These are phyloP conservation scores for Rhyacichthys aspro DNA, from an alignment of 2,797 vertebrate species.

Conservation along the genomic window DNA sequence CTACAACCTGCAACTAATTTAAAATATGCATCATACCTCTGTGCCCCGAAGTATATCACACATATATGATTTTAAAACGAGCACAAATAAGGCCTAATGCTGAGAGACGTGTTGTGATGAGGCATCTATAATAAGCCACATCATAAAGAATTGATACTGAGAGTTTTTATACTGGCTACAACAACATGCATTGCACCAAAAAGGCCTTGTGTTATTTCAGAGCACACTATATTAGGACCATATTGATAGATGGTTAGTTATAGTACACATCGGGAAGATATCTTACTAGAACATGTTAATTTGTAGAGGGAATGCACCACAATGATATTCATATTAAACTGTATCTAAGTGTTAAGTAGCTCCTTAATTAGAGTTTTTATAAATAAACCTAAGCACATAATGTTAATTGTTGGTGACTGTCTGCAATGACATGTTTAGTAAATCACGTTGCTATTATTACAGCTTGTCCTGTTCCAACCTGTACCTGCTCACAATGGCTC, in stretches of 20 bases:
- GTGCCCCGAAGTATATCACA: background rate
- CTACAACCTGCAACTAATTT: slow-evolving; percentile 4
- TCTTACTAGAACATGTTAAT: too few relatives aligned
- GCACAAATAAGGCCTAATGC: background rate
- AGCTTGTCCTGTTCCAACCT: background rate
- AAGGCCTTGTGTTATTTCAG: too few relatives aligned
- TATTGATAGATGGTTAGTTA: too few relatives aligned
- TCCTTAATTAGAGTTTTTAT: background rate
- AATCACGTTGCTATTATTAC: slow-evolving; percentile 2
- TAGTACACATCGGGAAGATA: too few relatives aligned
- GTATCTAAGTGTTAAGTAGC: background rate
- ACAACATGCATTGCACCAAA: background rate
- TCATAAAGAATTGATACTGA: background rate
- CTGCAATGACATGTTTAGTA: background rate
- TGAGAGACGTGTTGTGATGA: background rate
- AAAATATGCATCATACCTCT: background rate
- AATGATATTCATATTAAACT: too few relatives aligned
- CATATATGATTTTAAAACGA: background rate
- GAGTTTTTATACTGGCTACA: background rate
- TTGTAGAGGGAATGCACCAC: too few relatives aligned
- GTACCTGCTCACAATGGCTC: slow-evolving; percentile 1
- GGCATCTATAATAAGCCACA: background rate
- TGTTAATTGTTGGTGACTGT: background rate
- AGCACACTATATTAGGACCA: too few relatives aligned
- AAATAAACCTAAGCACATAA: background rate